Base-by-base conservation (phyloP, 1,140 invertebrate genomes). In the Drosophila auraria region DNA sequence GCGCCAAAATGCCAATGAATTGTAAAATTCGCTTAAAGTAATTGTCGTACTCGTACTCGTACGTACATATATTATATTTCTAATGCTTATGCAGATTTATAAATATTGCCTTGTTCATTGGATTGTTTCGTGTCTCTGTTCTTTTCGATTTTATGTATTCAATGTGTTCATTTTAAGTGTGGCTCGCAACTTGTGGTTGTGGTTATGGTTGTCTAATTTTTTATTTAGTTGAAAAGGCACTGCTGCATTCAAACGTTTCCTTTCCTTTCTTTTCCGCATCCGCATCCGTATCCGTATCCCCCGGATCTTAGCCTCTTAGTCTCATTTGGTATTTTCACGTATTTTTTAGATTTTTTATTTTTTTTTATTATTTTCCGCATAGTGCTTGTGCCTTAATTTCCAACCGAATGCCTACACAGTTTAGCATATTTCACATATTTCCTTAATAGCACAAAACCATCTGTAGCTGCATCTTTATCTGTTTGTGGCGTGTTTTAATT, bases 201-300 rank as follows among this genome's bases (percentile, higher is more conserved):
- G 33, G 8, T 51, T 80, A 47, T 83, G 62, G 50, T 66, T 54
- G 53, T 54, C 30, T 27, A n/a, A 20, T 14, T 57, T 57, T 57
- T 80, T 80, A 53, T 69, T 40, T 79, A 64, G 58, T 87, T 82
- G 80, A 84, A 86, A 80, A 87, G 83, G 83, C 83, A 87, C 83
- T 87, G 83, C 83, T 86, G 83, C 83, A 86, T 79, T 87, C 75
- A 79, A 86, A 75, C 51, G 69, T 61, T 51, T 80, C 51, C 42
- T 58, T 70, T 51, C 12, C 44, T 66, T 58, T 72, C 25, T 50
- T 33, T 20, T 54, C n/a, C 6, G 17, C n/a, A n/a, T n/a, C n/a
- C n/a, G n/a, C 27, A 27, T 5, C 27, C 27, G 14, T 5, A 33
- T 38, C 53, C 33, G 12, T 40, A n/a, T 36, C 36, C 30, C 64